Evolutionary conservation across 92 coral and sea anemone genomes (phyloP).

Genomic region (Pocillopora meandrina): DNA sequence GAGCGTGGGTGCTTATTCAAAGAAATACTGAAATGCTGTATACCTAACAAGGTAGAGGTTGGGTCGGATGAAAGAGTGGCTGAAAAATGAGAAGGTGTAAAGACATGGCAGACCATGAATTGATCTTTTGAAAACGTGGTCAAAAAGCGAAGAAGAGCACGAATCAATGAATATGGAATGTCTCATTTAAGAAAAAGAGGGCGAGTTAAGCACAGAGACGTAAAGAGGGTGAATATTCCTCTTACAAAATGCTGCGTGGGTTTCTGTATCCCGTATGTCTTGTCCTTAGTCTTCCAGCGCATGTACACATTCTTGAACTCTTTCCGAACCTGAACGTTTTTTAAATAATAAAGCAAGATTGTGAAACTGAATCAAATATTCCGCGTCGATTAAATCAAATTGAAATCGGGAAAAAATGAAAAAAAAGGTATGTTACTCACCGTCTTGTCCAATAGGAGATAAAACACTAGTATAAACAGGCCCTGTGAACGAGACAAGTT

Average conservation of each 20-base stretch:
- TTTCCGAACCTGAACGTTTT: constrained; percentile 70
- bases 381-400: background rate
- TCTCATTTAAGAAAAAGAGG: too few relatives aligned
- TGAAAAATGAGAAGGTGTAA: background rate
- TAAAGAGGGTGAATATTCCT: background rate
- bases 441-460: constrained; percentile 83
- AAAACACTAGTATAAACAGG: constrained; percentile 86
- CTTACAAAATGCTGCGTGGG: constrained; percentile 89
- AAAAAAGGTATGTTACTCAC: constrained; percentile 44
- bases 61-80: too few relatives aligned
- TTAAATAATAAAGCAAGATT: background rate
- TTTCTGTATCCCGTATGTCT: constrained; percentile 87
- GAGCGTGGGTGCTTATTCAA: too few relatives aligned
- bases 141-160: background rate
- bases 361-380: background rate
- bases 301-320: constrained; percentile 93
- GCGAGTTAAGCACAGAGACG: background rate
- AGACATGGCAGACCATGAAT: background rate
- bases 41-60: background rate
- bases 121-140: background rate
- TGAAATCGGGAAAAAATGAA: background rate
- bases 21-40: background rate
- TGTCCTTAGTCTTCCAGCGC: constrained; percentile 99
- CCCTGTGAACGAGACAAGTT: constrained; percentile 64
- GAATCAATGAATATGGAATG: too few relatives aligned